Base-by-base conservation (phyloP, 2,113 vertebrate genomes). In the Ceuthmochares aereus region DNA sequence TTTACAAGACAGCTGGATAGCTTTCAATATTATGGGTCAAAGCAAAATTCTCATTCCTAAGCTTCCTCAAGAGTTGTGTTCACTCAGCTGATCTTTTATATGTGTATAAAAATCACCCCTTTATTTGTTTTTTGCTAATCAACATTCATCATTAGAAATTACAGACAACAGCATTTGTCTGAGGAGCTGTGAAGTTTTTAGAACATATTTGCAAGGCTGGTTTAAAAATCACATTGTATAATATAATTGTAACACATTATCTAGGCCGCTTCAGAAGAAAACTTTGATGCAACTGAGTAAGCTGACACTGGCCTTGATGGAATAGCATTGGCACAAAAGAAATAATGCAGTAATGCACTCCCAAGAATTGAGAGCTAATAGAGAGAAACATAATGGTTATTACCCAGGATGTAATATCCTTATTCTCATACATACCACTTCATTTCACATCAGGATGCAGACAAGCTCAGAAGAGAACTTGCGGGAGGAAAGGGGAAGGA, bases 301-400 rank as follows among this genome's bases (percentile, higher is more conserved):
- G 64, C 49, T 85, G 89, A 60, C n/a, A 68, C 51, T 87, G 76
- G 79, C 49, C 85, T 96, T 95, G 92, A 78, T 92, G 64, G 66
- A 96, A 94, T 69, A 94, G n/a, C 8, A 0, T 49, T 75, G 64
- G 80, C 93, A 94, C 76, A 94, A 89, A 96, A 95, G 86, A 64
- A 96, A 95, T 91, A 89, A 89, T 64, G 84, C 60, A 75, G 84
- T 95, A 94, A 94, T 84, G 64, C 60, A 88, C 60, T 93, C 68
- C 56, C 56, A 92, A 95, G 90, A 94, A 93, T 25, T 89, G 81
- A 87, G 63, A 94, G 76, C 83, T 96, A 94, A 92, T 92, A 93
- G 80, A 94, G 49, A 93, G n/a, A 76, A 95, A 84, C 60, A 84
- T 86, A 95, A 97, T 89, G 77, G 83, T 34, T 90, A 93, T 87